Evolutionary conservation across 30 jellyfish, hydroid and myxozoan genomes (phyloP), one percentile per base, ranked within the genome.

Genomic region (Hydractinia echinata): DNA sequence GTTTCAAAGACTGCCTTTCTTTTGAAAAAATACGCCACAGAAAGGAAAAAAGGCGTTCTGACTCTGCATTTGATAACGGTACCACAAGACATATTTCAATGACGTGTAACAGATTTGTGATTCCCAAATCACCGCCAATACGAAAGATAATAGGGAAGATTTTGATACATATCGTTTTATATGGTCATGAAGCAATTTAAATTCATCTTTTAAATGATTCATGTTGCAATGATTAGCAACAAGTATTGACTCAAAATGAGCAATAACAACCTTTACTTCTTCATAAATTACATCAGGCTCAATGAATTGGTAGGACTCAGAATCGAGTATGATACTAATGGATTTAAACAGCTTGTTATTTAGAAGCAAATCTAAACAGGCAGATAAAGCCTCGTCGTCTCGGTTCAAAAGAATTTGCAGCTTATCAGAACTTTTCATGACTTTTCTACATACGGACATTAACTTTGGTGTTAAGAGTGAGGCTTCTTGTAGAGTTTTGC

Each of bases 401-500:
- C 52, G 11, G 54, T 67, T 21, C 44, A 67, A 11, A 11, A 21
- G 10, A 10, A 8, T 21, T n/a, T 9, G 78, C 78, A 67, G 20
- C 52, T 67, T 67, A 8, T 11, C 52, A n/a, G 19, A 67, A 67
- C 52, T 67, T n/a, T 11, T n/a, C 10, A 67, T 67, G 10, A 67
- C 54, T 21, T 67, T 67, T 67, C 10, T 11, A 49, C 14, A 73
- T 14, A 20, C 76, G 13, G 82, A 20, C 13, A 73, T 14, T 9
- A 73, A 11, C 11, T 20, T 8, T 73, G 82, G 82, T 21, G 30
- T 8, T 14, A 73, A 8, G 8, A 73, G 76, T 9, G 82, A 20
- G 19, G 14, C 48, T 8, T 8, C 77, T 51, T 73, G 82, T 76
- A 73, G 13, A 8, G 76, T 51, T 49, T 20, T 73, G 9, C 77